Base-by-base conservation (phyloP, 2,888 invertebrate species). In the Girardia tigrina region DNA sequence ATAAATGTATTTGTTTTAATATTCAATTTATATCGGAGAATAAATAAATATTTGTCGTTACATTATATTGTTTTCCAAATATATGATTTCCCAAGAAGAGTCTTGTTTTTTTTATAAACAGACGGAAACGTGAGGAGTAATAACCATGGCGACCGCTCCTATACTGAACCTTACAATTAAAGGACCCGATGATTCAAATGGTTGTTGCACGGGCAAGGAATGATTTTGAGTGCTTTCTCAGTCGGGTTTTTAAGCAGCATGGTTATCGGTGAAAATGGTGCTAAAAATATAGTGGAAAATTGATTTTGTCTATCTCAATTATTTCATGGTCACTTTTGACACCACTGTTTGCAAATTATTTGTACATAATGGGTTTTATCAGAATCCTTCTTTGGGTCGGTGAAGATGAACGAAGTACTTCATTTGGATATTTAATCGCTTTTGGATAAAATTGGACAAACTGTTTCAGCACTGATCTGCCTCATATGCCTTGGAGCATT, bases 221-320 rank as follows among this genome's bases (percentile, higher is more conserved):
- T 89, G 89, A 88, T 90, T 73, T 85, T 89, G 56, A 89, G 89
- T 76, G 89, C 90, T 4, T 90, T 90, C 84, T 89, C 90, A 36
- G 88, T 89, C 78, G 90, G 90, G 29, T 90, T 90, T 81, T 88
- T 90, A 80, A 89, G 89, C 79, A 89, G 89, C 85, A 89, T 89
- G 86, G 88, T 89, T 77, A 84, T 88, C 80, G 89, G 89, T 77
- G 89, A 88, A 36, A 88, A 87, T 83, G 89, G 88, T 79, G 88
- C 88, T 0, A 88, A 87, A 87, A 86, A 79, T 87, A 89, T 81
- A 89, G 90, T 14, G 89, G 89, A 23, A 89, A 89, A 82, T 87
- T 87, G 76, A 88, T 90, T 14, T 83, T 90, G 71, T 86, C 88
- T 79, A 86, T 87, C 78, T 89, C 90, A 74, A 90, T 90, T 23